Base-by-base conservation (phyloP, 2,797 vertebrate genomes). In the Myotis daubentonii region DNA sequence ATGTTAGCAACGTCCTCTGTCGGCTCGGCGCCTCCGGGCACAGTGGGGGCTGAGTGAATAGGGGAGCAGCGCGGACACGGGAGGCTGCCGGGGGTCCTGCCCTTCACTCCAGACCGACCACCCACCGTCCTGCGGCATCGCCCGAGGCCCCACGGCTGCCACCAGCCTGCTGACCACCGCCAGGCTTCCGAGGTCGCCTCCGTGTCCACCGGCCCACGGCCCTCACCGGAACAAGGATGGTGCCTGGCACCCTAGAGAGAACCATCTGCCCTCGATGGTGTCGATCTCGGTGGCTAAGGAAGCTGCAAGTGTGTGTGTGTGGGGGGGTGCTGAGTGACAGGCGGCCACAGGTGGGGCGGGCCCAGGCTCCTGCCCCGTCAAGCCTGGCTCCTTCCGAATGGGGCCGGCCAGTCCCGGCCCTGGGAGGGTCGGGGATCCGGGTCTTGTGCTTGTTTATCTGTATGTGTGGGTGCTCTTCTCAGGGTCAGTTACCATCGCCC, bases 71-170 rank as follows among this genome's bases (percentile, higher is more conserved):
- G 30, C 1, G 28, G 30, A 19, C 17, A 1, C 6, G n/a, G n/a
- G 78, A 55, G 79, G 25, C 89, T 30, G 6, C 71, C 8, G 0
- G 71, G 0, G 66, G 5, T 12, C 78, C 38, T 55, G 17, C 49
- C 55, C 75, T 28, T 19, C 30, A 20, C 60, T 49, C 28, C 87
- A 72, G 44, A 6, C 83, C 5, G 16, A 17, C 5, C 81, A 6
- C 28, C 4, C 12, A 12, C 19, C 3, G 13, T 30, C n/a, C 25
- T 0, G 0, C 28, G 15, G 0, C 68, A 1, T 4, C 1, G 5
- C 70, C 66, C 19, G 72, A 10, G 44, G 17, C 9, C 86, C 57
- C 30, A 4, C 0, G 0, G 49, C 25, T 19, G n/a, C 36, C 70
- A 2, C 13, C 25, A 13, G 28, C 2, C 12, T 4, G 8, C 7